Percentiles rank a stretch among this genome's conserved stretches.
These are phyloP conservation scores for Metridium senile DNA, from an alignment of 92 coral and sea anemone species.

Conservation along the genomic window DNA sequence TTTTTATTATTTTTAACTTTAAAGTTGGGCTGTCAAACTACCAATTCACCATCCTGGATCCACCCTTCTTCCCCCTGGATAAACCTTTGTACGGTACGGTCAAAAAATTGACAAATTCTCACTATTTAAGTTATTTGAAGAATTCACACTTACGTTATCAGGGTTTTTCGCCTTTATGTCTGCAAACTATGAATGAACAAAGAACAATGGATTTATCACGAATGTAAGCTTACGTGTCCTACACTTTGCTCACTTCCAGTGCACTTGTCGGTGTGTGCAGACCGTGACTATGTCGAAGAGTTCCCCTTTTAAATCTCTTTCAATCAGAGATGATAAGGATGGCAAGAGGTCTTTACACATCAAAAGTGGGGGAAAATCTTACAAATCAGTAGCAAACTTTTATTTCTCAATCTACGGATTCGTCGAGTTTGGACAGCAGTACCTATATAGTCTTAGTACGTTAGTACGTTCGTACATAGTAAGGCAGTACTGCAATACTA, in stretches of 20 bases:
- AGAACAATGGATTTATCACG: not conserved
- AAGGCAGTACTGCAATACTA: too few relatives aligned
- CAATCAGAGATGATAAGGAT: not conserved
- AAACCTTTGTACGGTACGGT: too few relatives aligned
- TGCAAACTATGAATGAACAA: not conserved
- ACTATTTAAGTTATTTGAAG: too few relatives aligned
- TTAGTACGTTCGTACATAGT: too few relatives aligned
- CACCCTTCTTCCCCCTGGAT: too few relatives aligned
- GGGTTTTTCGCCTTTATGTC: not conserved
- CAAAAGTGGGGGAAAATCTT: not conserved
- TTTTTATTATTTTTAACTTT: too few relatives aligned
- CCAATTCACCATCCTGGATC: too few relatives aligned
- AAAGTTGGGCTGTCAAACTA: too few relatives aligned
- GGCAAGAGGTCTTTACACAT: not conserved
- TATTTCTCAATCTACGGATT: not conserved
- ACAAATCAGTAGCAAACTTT: not conserved
- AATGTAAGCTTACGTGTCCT: not conserved
- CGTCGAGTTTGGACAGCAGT: not conserved
- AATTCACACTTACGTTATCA: not conserved
- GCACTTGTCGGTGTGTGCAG: not conserved
- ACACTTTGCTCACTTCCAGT: not conserved
- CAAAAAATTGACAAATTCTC: too few relatives aligned
- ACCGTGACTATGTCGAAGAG: not conserved
- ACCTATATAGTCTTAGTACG: too few relatives aligned
- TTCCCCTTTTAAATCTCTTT: not conserved